These are phyloP conservation scores for Zaprionus ghesquierei DNA, from an alignment of 1,140 invertebrate species.

Conservation along the genomic window DNA sequence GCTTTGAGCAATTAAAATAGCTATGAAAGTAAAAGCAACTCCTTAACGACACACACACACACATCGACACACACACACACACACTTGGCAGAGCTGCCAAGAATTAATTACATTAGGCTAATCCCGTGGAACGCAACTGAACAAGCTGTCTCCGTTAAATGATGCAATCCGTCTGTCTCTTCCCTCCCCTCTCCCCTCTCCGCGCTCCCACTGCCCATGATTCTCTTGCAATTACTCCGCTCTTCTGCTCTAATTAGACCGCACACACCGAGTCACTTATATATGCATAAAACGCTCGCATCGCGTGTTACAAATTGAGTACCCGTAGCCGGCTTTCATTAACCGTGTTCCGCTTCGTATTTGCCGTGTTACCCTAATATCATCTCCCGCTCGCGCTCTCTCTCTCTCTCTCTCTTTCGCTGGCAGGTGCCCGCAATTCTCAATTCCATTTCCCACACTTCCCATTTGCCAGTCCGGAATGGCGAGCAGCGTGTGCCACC, in stretches of 20 bases:
- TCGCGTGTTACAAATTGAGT: conserved; percentile 63
- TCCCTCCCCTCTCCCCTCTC: background rate
- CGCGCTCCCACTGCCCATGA: background rate
- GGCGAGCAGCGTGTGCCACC: background rate
- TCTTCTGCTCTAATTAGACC: conserved; percentile 67
- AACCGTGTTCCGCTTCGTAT: conserved; percentile 31
- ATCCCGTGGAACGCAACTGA: conserved; percentile 10
- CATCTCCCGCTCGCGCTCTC: background rate
- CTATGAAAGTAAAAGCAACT: background rate
- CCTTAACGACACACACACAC: background rate
- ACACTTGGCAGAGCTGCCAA: background rate
- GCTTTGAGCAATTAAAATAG: background rate
- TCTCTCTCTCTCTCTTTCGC: background rate
- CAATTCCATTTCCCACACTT: background rate
- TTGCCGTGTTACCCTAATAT: conserved; percentile 24
- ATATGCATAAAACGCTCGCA: conserved; percentile 26
- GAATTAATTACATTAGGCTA: conserved; percentile 19
- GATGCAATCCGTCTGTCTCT: conserved; percentile 24
- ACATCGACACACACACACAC: background rate
- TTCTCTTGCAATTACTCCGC: conserved; percentile 7
- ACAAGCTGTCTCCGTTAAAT: conserved; percentile 9
- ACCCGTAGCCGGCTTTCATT: conserved; percentile 45
- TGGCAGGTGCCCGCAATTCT: background rate
- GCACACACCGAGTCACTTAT: conserved; percentile 19
- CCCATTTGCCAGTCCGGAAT: background rate